Base-by-base conservation (phyloP, 2,113 vertebrate species). In the Clinocottus analis region DNA sequence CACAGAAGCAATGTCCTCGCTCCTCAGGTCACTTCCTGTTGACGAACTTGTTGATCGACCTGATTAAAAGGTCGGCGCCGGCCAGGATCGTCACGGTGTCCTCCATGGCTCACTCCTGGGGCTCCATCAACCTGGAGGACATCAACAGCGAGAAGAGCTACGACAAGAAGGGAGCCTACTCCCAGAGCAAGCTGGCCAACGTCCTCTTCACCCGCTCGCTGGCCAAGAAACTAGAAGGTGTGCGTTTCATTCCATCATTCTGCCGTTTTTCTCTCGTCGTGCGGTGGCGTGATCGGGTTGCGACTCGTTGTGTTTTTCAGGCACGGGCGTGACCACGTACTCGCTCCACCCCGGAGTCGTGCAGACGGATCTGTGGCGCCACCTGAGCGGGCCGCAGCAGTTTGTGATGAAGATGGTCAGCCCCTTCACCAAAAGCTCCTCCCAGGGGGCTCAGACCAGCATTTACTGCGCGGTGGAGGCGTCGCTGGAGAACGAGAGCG, bases 151-250 rank as follows among this genome's bases (percentile, higher is more conserved):
- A 96, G 91, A 94, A 94, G 84, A 79, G 73, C 16, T 96, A 96
- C 47, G 35, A 93, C 82, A 89, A 94, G 75, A 53, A 11, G 1
- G 78, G 55, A 33, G 94, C 94, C 7, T 96, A 96, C 55, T 58
- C 90, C 3, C 95, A 96, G 90, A 96, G 95, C 91, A 96, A 96
- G 73, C 93, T 96, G 0, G 95, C 95, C 39, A 96, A 96, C 7
- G 12, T 96, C 74, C 91, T 96, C 39, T 95, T 94, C 84, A 94
- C 91, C n/a, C 93, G 64, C 66, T 90, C 91, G 0, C 73, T 96
- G 70, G 94, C 92, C 7, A 91, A 93, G 75, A 90, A 78, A 61
- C 90, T 96, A 2, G 80, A 95, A 85, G 95, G 95, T 94, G n/a
- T 39, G 80, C 43, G 1, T 33, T 12, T 45, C 10, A 3, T 19